Evolutionary conservation across 2,113 vertebrate species (phyloP).

Genomic region (Tachycineta bicolor): DNA sequence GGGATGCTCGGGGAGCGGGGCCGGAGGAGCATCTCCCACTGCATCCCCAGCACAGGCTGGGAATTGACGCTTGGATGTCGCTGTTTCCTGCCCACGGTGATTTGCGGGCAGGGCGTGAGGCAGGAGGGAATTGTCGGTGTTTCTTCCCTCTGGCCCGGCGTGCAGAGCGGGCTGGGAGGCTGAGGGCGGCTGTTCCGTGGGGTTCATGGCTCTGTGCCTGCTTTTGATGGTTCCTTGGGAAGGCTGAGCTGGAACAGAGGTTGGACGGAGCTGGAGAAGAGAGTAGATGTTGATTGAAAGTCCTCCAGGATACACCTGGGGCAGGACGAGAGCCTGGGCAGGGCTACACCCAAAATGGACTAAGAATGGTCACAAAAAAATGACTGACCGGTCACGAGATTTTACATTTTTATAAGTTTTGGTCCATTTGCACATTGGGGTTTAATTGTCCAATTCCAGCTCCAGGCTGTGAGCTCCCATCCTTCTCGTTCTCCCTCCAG

Average conservation of each 20-base stretch:
- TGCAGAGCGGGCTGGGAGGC: not conserved
- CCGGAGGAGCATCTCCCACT: not conserved
- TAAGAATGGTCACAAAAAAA: not conserved
- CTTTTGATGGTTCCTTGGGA: not conserved
- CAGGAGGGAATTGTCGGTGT: not conserved
- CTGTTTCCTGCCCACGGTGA: not conserved
- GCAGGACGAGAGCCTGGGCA: not conserved
- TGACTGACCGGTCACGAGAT: fast-evolving
- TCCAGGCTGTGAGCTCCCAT: not conserved
- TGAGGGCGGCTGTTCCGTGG: not conserved
- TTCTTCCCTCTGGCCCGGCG: not conserved
- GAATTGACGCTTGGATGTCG: fast-evolving
- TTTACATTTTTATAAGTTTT: not conserved
- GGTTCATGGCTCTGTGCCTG: not conserved
- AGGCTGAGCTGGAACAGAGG: not conserved
- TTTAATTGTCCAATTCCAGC: not conserved
- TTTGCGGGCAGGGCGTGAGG: not conserved
- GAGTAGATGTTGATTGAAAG: not conserved
- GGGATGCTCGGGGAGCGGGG: not conserved
- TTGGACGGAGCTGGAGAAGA: not conserved
- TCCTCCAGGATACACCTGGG: not conserved
- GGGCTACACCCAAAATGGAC: not conserved
- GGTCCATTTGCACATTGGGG: not conserved
- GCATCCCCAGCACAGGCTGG: not conserved
- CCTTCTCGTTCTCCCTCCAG: not conserved